Conservation (phyloP, 2,113 vertebrate species). For the Sciurus niger region DNA sequence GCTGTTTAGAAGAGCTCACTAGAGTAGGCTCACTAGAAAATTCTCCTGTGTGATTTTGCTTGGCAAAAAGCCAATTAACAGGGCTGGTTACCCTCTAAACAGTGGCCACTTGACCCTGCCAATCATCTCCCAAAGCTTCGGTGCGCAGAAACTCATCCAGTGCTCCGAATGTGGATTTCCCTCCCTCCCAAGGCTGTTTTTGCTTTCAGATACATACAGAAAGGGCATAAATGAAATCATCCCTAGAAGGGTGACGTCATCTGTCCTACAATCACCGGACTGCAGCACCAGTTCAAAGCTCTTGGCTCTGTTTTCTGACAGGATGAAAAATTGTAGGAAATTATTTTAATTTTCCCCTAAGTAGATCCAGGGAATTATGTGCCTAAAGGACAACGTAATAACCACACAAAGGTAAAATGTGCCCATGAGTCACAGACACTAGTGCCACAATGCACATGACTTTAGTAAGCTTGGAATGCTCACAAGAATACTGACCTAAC, state of each 20-base stretch:
- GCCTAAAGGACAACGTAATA: neutral
- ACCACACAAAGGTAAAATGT: neutral
- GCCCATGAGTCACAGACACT: neutral
- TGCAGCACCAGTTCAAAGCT: conserved; percentile 1
- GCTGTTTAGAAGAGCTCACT: neutral
- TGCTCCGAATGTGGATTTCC: neutral
- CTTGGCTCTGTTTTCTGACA: conserved; percentile 73
- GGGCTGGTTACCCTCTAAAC: neutral
- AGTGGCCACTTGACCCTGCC: conserved; percentile 68
- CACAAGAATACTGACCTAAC: neutral
- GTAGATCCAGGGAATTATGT: conserved; percentile 12
- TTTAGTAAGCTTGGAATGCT: neutral
- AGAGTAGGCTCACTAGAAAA: conserved; percentile 44
- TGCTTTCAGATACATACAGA: conserved; percentile 36
- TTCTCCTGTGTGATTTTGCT: conserved; percentile 54
- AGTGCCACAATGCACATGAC: neutral
- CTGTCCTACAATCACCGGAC: neutral
- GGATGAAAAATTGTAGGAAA: conserved; percentile 64
- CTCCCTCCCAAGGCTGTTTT: neutral
- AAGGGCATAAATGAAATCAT: conserved; percentile 69
- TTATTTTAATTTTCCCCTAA: conserved; percentile 72
- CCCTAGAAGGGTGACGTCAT: conserved; percentile 72
- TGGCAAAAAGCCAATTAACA: conserved; percentile 59
- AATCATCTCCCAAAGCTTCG: conserved; percentile 60
- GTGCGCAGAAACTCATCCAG: conserved; percentile 38